A percentile compares a stretch with the other conserved stretches of the same genome.
Evolutionary conservation across 1,140 invertebrate genomes (phyloP).

Genomic region (Heliothis subflexa): DNA sequence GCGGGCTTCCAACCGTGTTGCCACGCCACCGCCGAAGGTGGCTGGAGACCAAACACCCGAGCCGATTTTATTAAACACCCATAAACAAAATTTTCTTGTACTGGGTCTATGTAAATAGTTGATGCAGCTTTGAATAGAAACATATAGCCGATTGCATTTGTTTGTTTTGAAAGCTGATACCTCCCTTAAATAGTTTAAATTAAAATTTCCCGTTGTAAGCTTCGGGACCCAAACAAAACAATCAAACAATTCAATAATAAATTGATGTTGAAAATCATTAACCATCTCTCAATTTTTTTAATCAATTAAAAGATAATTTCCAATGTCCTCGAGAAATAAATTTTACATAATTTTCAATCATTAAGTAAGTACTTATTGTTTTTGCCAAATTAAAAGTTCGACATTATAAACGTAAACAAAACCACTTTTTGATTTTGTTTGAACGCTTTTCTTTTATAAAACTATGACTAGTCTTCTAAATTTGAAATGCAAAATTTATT

Average conservation of each 20-base stretch:
- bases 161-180: background rate
- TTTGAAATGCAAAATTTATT: background rate
- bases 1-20: slow-evolving; percentile 71
- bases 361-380: too few species aligned
- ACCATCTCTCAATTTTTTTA: background rate
- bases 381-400: too few species aligned
- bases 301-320: background rate
- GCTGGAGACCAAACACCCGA: slow-evolving; percentile 56
- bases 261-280: slow-evolving; percentile 1
- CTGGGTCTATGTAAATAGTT: slow-evolving; percentile 15
- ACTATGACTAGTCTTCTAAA: background rate
- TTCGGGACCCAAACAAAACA: slow-evolving; percentile 15
- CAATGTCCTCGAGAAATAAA: background rate
- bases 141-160: background rate
- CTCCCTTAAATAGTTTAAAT: background rate
- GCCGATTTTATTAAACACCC: slow-evolving; percentile 55
- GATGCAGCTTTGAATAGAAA: slow-evolving; percentile 8
- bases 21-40: slow-evolving; percentile 56
- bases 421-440: slow-evolving; percentile 6
- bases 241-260: slow-evolving; percentile 9
- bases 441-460: slow-evolving; percentile 21
- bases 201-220: background rate
- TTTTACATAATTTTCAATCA: too few species aligned
- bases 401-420: slow-evolving; percentile 2
- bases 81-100: slow-evolving; percentile 59